phyloP scores from a whole-genome alignment of 2,797 vertebrate species.

The Diglossa cyanea region DNA sequence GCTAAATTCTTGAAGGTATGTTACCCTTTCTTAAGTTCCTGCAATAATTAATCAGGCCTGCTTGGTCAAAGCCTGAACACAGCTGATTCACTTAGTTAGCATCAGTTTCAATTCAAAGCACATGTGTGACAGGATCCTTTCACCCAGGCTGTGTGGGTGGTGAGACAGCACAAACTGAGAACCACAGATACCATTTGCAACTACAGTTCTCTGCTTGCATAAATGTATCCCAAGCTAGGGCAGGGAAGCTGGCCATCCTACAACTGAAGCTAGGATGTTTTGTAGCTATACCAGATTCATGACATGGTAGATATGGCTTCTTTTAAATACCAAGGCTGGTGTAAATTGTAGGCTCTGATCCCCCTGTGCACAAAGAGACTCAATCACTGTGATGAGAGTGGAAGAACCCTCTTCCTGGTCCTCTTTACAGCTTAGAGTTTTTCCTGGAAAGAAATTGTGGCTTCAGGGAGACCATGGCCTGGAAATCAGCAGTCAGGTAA shows the following conservation, averaged over 20 bases:
- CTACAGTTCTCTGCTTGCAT: background rate
- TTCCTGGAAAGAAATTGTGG: background rate
- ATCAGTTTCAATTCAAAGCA: background rate
- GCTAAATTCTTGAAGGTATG: background rate
- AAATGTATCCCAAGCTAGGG: background rate
- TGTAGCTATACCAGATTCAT: background rate
- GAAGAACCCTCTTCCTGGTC: background rate
- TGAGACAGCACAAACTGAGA: background rate
- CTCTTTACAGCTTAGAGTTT: background rate
- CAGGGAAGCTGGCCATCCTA: background rate
- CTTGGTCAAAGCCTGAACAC: background rate
- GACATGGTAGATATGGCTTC: fast-evolving
- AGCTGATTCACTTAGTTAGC: background rate
- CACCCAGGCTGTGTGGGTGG: background rate
- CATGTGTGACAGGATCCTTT: background rate
- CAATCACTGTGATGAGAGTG: background rate
- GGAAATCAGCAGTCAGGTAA: background rate
- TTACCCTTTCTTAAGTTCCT: background rate
- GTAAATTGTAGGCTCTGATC: background rate
- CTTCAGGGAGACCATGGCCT: background rate
- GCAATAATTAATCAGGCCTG: background rate
- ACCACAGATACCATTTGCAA: too few relatives aligned
- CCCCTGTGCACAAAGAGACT: background rate
- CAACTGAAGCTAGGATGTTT: background rate
- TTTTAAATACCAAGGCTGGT: background rate